Evolutionary conservation across 2,797 vertebrate genomes (phyloP).

Genomic region (Alca torda): DNA sequence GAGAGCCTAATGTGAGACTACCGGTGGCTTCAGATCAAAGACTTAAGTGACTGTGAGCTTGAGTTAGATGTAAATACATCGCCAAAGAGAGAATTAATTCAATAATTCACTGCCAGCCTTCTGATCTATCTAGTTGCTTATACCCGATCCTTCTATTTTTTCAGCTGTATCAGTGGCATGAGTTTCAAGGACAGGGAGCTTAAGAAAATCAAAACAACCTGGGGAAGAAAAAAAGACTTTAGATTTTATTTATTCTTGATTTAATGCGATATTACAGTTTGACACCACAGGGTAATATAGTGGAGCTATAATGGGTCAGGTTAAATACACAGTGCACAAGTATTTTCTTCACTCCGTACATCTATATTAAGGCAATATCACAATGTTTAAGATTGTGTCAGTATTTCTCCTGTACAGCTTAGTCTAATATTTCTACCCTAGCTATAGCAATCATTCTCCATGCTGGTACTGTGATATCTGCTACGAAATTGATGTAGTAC

Average conservation of each 20-base stretch:
- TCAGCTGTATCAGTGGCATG: not conserved
- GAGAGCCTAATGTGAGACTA: not conserved
- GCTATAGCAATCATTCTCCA: not conserved
- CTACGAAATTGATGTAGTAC: not conserved
- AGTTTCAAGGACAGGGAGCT: conserved; percentile 53
- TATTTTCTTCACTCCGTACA: not conserved
- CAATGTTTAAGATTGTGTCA: not conserved
- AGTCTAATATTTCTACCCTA: not conserved
- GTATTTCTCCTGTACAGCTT: conserved; percentile 8
- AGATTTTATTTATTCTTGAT: conserved; percentile 37
- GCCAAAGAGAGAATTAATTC: not conserved
- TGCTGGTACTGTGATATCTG: not conserved
- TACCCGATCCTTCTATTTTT: conserved; percentile 33
- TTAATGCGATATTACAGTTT: conserved; percentile 27
- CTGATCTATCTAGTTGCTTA: conserved; percentile 13
- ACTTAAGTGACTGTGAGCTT: not conserved
- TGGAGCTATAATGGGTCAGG: conserved; percentile 18
- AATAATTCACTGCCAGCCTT: conserved; percentile 18
- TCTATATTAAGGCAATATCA: not conserved
- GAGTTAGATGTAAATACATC: conserved; percentile 13
- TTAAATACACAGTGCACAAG: conserved; percentile 20
- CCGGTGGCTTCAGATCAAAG: not conserved
- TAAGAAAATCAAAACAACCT: not conserved
- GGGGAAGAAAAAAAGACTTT: not conserved
- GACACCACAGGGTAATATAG: not conserved